phyloP scores from a whole-genome alignment of 1,140 invertebrate species.

The Drosophila gunungcola region DNA sequence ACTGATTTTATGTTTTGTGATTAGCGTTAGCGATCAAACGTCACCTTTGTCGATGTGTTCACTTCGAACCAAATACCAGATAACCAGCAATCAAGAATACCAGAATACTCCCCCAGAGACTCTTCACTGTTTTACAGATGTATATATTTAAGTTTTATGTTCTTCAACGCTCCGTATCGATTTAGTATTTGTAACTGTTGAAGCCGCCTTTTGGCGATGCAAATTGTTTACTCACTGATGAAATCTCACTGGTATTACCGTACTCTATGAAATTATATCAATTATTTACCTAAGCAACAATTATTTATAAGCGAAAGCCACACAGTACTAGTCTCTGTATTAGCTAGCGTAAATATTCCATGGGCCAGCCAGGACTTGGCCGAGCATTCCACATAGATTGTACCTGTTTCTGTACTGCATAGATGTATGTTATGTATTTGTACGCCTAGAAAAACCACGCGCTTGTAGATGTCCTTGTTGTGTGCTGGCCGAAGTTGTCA shows the following conservation, averaged over 20 bases:
- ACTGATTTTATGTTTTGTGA: constrained; percentile 68
- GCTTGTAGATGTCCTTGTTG: constrained; percentile 49
- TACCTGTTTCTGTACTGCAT: constrained; percentile 65
- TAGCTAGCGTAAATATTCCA: constrained; percentile 68
- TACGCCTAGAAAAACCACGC: constrained; percentile 42
- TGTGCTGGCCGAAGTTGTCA: constrained; percentile 54
- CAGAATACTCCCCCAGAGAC: constrained; percentile 15
- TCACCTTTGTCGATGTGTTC: constrained; percentile 54
- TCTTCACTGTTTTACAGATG: constrained; percentile 28
- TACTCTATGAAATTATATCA: constrained; percentile 61
- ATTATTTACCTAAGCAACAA: constrained; percentile 61
- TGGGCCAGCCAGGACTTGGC: constrained; percentile 25
- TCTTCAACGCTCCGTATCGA: constrained; percentile 7
- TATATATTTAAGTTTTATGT: constrained; percentile 45
- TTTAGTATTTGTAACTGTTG: constrained; percentile 29
- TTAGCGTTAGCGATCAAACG: constrained; percentile 50
- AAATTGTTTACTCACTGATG: constrained; percentile 58
- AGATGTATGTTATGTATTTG: constrained; percentile 49
- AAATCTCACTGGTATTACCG: constrained; percentile 67
- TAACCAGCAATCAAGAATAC: background rate
- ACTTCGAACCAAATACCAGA: constrained; percentile 38
- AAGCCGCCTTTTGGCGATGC: constrained; percentile 33
- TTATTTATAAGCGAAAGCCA: constrained; percentile 34
- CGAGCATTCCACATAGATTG: constrained; percentile 48
- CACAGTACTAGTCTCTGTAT: constrained; percentile 35